Percentiles rank a stretch among this genome's conserved stretches.
Evolutionary conservation across 2,113 vertebrate genomes (phyloP).

Genomic region (Pipra filicauda): DNA sequence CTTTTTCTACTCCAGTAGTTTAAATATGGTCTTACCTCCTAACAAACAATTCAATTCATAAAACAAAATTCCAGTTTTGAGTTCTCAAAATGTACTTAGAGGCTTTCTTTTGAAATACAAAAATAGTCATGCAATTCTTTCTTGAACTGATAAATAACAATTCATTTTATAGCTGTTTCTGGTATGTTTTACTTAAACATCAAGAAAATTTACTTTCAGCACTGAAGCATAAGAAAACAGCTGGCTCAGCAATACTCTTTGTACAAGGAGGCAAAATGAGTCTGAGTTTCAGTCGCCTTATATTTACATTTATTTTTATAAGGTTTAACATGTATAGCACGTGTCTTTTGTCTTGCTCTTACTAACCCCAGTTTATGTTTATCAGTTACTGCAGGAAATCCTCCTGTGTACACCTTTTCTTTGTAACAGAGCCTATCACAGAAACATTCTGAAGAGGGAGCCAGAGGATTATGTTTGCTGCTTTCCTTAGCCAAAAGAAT

Average conservation of each 20-base stretch:
- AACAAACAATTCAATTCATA: background rate
- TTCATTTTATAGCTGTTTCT: background rate
- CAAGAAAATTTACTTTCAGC: background rate
- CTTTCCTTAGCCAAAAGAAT: background rate
- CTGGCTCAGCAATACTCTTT: background rate
- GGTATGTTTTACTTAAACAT: background rate
- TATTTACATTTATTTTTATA: background rate
- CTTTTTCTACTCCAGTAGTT: background rate
- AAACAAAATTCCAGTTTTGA: background rate
- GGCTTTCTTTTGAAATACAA: background rate
- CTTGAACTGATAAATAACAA: background rate
- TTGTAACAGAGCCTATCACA: background rate
- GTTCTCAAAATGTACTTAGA: background rate
- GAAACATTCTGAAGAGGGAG: slow-evolving; percentile 46
- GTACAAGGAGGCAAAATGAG: background rate
- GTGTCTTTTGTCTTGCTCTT: background rate
- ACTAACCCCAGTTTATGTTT: background rate
- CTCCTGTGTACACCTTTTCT: background rate
- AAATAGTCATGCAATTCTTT: background rate
- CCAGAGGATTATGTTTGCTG: background rate
- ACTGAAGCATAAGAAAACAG: background rate
- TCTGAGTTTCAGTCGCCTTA: background rate
- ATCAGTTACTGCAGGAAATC: background rate
- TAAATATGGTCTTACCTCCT: background rate
- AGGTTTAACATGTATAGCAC: background rate